A percentile compares a stretch with the other conserved stretches of the same genome.
Evolutionary conservation across 2,888 invertebrate genomes (phyloP).

Genomic region (Heliconius ismenius): DNA sequence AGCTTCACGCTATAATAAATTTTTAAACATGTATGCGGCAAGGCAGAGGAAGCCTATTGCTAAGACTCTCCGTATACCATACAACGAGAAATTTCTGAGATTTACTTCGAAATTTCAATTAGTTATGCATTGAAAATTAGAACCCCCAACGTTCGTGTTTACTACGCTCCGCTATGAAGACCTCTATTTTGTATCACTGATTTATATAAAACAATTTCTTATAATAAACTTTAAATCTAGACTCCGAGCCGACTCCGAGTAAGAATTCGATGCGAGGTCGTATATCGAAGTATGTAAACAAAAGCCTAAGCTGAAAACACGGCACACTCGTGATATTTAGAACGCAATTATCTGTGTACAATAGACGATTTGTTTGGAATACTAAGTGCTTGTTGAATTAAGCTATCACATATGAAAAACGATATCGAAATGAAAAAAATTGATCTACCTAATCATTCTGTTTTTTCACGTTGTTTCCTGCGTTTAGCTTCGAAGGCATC

Average conservation of each 20-base stretch:
- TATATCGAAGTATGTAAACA: conserved; percentile 3
- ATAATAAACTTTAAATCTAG: background rate
- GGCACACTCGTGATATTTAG: conserved; percentile 21
- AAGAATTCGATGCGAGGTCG: background rate
- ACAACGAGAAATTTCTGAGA: too few species aligned
- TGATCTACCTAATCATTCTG: too few species aligned
- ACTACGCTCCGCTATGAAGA: too few species aligned
- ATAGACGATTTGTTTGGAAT: conserved; percentile 1
- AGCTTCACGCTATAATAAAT: background rate
- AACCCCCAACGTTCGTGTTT: too few species aligned
- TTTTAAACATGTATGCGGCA: background rate
- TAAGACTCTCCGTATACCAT: background rate
- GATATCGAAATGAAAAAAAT: too few species aligned
- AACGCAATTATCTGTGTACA: conserved; percentile 17
- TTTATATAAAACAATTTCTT: background rate
- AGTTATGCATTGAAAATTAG: too few species aligned
- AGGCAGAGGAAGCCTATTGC: background rate
- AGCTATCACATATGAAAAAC: background rate
- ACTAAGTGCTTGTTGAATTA: background rate
- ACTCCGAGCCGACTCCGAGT: background rate
- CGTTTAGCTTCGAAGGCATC: too few species aligned
- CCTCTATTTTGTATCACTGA: too few species aligned
- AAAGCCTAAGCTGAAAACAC: background rate
- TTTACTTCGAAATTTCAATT: too few species aligned
- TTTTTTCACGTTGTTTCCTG: too few species aligned